phyloP scores from a whole-genome alignment of 2,797 vertebrate species.

The Acestrorhynchus altus region DNA sequence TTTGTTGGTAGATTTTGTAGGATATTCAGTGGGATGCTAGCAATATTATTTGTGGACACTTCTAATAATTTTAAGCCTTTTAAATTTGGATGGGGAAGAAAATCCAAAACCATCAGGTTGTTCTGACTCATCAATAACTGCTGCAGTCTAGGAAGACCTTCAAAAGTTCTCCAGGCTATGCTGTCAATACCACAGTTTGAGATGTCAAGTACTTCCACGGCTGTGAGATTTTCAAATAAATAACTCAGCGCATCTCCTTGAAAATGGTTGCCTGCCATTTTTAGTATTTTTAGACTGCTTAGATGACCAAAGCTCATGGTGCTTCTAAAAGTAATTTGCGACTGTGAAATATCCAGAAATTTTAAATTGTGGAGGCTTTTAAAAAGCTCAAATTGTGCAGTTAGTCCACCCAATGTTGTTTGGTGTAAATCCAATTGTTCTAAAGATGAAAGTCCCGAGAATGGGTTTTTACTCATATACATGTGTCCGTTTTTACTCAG shows the following conservation, averaged over 20 bases:
- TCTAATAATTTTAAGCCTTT: constrained; percentile 42
- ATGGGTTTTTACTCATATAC: constrained; percentile 54
- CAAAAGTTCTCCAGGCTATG: constrained; percentile 47
- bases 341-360: constrained; percentile 52
- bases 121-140: constrained; percentile 52
- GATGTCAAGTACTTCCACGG: constrained; percentile 69
- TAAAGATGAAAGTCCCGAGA: constrained; percentile 29
- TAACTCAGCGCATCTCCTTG: neutral
- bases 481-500: constrained; percentile 76
- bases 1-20: constrained; percentile 54
- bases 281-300: constrained; percentile 45
- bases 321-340: constrained; percentile 30
- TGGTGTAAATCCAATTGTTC: constrained; percentile 47
- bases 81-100: constrained; percentile 42
- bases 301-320: constrained; percentile 13
- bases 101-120: constrained; percentile 47
- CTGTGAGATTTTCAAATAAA: constrained; percentile 45
- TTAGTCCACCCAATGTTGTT: neutral
- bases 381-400: neutral
- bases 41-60: constrained; percentile 44
- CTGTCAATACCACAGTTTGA: constrained; percentile 67
- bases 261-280: constrained; percentile 52
- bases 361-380: constrained; percentile 35
- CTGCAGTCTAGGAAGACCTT: constrained; percentile 5
- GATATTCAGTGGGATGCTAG: constrained; percentile 25